Evolutionary conservation across 2,888 invertebrate genomes (phyloP), one percentile per base, ranked within the genome.

Genomic region (Nasonovia ribisnigri): DNA sequence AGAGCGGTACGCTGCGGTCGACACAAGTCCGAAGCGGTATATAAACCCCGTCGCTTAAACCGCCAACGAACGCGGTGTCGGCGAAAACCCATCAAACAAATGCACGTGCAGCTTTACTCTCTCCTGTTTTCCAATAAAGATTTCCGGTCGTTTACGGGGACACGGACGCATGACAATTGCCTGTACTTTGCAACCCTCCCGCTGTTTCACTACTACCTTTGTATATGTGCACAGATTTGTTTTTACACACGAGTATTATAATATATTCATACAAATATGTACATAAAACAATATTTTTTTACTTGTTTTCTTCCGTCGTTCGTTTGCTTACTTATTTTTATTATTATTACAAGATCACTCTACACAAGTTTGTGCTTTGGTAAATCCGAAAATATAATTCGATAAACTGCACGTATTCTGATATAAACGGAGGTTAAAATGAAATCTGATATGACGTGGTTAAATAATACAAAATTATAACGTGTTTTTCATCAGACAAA

Each of bases 61-160:
- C 54, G 36, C 26, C 57, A 26, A 48, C 88, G 43, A 60, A 57
- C 24, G 60, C 84, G 24, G 92, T 43, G 43, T 84, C 84, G 43
- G 36, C 84, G 26, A 94, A 94, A 91, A 88, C 67, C 77, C 84
- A 88, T 93, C 89, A 86, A 90, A 84, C 93, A 93, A 93, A 93
- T 57, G 89, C 60, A 84, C 92, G 92, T 86, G 91, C 84, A 54
- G 42, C 57, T 67, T 67, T 46, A 42, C n/a, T 43, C 36, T 13
- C 88, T 51, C 13, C n/a, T 60, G 29, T 92, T 92, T 92, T 88
- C 77, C 92, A 88, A 92, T 92, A 88, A 92, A 88, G 92, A 92
- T 92, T 88, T 88, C 77, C 88, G 77, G 88, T 92, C 92, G 88
- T 92, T 92, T 92, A 3, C 42, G 42, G 43, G 92, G 92, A 88